Evolutionary conservation across 2,113 vertebrate species (phyloP), one percentile per base, ranked within the genome.

Genomic region (Trogon surrucura): DNA sequence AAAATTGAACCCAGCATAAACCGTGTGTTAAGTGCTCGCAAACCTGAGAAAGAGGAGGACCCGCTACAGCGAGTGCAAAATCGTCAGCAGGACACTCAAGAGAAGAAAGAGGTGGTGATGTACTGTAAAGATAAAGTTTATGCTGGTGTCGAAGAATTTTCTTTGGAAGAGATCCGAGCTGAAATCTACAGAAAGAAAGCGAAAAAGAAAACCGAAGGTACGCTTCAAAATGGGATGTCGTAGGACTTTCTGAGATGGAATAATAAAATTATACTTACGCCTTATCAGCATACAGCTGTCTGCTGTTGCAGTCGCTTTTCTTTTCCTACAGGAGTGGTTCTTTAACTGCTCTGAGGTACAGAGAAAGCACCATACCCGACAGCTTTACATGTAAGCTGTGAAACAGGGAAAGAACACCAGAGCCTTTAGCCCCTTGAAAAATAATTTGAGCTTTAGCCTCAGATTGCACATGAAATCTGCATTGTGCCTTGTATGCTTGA

Each of bases 71-170:
- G 98, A 62, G 98, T 99, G 60, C 99, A 99, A 82, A 98, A 98
- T 45, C 96, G 98, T 56, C 98, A 99, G 60, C 97, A 98, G 71
- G 98, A 97, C 6, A 21, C 95, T 10, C 96, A 98, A 32, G 98
- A 98, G 60, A 97, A 93, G 36, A 98, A 98, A 78, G 98, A 99
- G 87, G 91, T 98, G 89, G 97, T 98, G 87, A 99, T 99, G 99
- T 99, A 99, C 96, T 99, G 99, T 95, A 99, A 99, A 96, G 98
- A 99, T 45, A 98, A 99, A 91, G 98, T 99, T 70, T 98, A 99
- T 95, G 98, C 98, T 54, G 99, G 99, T 47, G 98, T 98, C 2
- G 97, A 98, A 0, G 99, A 99, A 66, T 99, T 99, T 96, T 99
- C 98, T 81, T 99, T 99, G 47, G 99, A 99, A 94, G 99, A 99